Percentiles rank a stretch among this genome's conserved stretches.
Evolutionary conservation across 2,113 vertebrate genomes (phyloP).

Genomic region (Gavialis gangeticus): DNA sequence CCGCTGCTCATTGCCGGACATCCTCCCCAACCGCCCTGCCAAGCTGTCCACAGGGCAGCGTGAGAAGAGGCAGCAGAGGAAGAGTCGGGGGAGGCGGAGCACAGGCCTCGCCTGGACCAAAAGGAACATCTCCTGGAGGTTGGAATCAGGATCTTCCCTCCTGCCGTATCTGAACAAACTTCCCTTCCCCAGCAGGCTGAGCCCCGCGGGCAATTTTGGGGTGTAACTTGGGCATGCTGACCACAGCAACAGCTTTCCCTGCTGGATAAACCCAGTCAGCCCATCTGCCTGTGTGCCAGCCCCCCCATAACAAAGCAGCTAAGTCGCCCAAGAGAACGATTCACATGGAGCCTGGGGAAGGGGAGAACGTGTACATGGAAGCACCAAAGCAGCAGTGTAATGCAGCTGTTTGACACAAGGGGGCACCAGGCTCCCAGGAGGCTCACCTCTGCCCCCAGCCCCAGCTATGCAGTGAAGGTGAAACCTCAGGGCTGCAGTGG

Average conservation of each 20-base stretch:
- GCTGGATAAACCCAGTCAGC: neutral
- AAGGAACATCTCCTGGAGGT: conserved; percentile 85
- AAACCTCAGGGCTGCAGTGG: no score
- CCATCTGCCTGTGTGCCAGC: neutral
- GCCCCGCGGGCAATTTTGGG: neutral
- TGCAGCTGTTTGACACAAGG: no score
- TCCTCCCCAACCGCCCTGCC: conserved; percentile 1
- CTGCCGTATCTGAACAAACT: neutral
- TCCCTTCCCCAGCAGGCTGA: neutral
- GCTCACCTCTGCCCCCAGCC: neutral
- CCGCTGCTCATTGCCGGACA: conserved; percentile 83
- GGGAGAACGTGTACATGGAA: no score
- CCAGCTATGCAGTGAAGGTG: neutral
- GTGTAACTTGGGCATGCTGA: neutral
- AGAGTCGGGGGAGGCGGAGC: conserved; percentile 20
- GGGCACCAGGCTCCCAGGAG: no score
- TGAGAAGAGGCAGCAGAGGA: neutral
- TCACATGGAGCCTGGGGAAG: no score
- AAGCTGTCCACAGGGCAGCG: neutral
- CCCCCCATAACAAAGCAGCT: neutral
- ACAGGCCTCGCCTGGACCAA: conserved; percentile 68
- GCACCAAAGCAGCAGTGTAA: no score
- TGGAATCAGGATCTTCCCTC: neutral
- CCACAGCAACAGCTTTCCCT: neutral
- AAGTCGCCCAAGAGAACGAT: neutral